Evolutionary conservation across 2,888 invertebrate species (phyloP).

Genomic region (Falcaria lacertinaria): DNA sequence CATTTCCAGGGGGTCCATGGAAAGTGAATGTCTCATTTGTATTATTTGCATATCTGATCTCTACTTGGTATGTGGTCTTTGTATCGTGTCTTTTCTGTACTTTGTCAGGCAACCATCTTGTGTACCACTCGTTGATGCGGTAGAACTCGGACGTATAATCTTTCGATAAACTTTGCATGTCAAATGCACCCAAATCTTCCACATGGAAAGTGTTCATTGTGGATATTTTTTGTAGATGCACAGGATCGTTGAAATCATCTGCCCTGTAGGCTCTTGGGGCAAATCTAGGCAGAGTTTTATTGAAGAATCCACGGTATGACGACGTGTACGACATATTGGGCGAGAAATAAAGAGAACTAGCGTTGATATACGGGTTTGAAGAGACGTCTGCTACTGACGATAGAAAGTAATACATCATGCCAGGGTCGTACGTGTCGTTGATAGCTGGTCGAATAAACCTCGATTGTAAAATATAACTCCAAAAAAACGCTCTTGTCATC

Average conservation of each 20-base stretch:
- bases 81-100: constrained; percentile 91
- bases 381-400: constrained; percentile 97
- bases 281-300: constrained; percentile 95
- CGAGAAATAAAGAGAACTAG: constrained; percentile 95
- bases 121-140: constrained; percentile 96
- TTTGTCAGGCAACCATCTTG: constrained; percentile 93
- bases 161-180: constrained; percentile 86
- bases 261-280: constrained; percentile 95
- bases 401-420: constrained; percentile 98
- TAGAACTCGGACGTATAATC: constrained; percentile 96
- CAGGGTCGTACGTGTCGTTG: constrained; percentile 96
- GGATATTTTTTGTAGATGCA: constrained; percentile 94
- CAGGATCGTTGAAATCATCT: constrained; percentile 97
- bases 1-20: constrained; percentile 94
- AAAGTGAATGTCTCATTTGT: constrained; percentile 98
- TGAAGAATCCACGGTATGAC: constrained; percentile 96
- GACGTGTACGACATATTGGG: constrained; percentile 96
- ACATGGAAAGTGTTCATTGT: constrained; percentile 95
- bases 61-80: constrained; percentile 95
- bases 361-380: constrained; percentile 93
- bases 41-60: constrained; percentile 95
- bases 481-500: constrained; percentile 96
- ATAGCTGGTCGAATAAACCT: constrained; percentile 93
- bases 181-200: constrained; percentile 91
- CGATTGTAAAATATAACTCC: constrained; percentile 95